Percentiles rank a stretch among this genome's conserved stretches.
phyloP scores from a whole-genome alignment of 2,113 vertebrate genomes.

The Hymenochirus boettgeri region DNA sequence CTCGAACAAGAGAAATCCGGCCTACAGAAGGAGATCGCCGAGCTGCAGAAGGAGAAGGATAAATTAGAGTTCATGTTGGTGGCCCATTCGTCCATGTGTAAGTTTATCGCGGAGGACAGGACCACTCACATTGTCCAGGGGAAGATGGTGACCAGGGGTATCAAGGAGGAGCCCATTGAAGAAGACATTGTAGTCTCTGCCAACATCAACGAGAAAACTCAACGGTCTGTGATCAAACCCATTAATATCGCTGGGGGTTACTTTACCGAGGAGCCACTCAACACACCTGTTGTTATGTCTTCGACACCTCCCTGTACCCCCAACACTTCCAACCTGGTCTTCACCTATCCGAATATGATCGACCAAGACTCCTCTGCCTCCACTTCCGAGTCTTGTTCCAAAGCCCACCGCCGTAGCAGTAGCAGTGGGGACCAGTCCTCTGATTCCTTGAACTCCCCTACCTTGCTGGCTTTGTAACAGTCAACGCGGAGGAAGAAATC shows the following conservation, averaged over 20 bases:
- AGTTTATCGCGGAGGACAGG: constrained; percentile 83
- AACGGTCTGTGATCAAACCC: constrained; percentile 95
- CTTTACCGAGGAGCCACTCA: constrained; percentile 91
- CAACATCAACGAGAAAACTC: constrained; percentile 66
- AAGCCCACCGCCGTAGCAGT: constrained; percentile 97
- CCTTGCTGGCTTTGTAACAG: constrained; percentile 90
- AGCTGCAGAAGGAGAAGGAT: constrained; percentile 94
- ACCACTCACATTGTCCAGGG: constrained; percentile 61
- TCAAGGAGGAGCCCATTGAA: constrained; percentile 90
- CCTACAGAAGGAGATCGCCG: constrained; percentile 93
- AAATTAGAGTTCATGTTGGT: constrained; percentile 98
- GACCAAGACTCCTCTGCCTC: constrained; percentile 92
- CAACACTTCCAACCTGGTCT: constrained; percentile 88
- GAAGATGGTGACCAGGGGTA: constrained; percentile 56
- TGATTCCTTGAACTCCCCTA: constrained; percentile 98
- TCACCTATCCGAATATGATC: constrained; percentile 94
- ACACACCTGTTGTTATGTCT: constrained; percentile 92
- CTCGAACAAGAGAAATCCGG: constrained; percentile 94
- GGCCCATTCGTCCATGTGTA: constrained; percentile 91
- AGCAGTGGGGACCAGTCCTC: constrained; percentile 98
- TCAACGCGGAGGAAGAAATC: neutral
- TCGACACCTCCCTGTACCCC: constrained; percentile 92
- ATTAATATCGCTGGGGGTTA: constrained; percentile 86
- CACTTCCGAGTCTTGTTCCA: constrained; percentile 95
- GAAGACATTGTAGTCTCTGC: constrained; percentile 61